Conservation (phyloP, 2,797 vertebrate genomes). For the Lacerta bilineata region DNA sequence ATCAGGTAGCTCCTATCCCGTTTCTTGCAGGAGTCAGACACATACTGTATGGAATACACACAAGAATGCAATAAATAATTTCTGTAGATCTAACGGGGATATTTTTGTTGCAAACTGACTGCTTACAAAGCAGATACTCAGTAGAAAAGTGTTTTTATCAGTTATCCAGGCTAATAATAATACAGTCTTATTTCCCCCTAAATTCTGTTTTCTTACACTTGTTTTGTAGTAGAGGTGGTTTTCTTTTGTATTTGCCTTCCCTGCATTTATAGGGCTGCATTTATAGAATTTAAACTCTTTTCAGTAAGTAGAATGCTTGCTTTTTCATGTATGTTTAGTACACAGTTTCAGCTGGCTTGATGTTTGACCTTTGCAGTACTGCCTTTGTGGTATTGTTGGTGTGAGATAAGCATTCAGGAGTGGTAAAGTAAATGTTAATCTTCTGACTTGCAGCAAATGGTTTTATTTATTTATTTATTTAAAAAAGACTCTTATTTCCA, state of each 20-base stretch:
- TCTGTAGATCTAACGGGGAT: not conserved
- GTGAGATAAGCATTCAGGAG: not conserved
- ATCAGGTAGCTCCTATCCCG: not conserved
- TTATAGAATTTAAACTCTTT: not conserved
- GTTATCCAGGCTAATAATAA: not conserved
- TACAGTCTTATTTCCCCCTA: not conserved
- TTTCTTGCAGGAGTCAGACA: too few species aligned
- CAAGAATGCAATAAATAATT: not conserved
- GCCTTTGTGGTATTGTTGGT: not conserved
- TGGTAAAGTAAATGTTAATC: not conserved
- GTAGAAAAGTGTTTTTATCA: constrained; percentile 2
- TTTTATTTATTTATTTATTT: too few species aligned
- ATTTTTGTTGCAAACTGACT: not conserved
- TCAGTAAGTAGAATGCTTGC: not conserved
- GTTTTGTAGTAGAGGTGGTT: not conserved
- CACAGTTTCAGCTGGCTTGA: not conserved
- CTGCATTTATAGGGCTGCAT: not conserved
- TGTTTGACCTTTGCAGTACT: not conserved
- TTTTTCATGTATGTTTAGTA: not conserved
- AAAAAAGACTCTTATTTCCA: not conserved
- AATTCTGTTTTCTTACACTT: not conserved
- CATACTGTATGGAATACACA: not conserved
- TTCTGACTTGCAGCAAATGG: not conserved
- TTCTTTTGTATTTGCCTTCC: not conserved
- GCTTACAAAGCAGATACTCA: not conserved